phyloP scores from a whole-genome alignment of 2,113 vertebrate genomes.

The Variabilichromis moorii region DNA sequence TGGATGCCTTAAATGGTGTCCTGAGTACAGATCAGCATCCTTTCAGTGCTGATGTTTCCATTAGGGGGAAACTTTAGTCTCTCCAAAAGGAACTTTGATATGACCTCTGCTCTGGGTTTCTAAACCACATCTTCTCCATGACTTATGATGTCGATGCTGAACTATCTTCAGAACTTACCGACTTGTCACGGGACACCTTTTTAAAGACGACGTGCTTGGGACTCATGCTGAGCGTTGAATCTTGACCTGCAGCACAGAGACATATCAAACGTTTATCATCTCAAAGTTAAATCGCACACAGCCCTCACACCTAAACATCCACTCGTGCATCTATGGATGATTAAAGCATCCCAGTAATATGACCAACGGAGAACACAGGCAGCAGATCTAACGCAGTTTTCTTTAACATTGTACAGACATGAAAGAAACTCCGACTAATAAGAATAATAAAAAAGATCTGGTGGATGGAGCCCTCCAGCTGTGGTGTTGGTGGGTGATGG shows the following conservation, averaged over 20 bases:
- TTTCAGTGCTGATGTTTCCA: neutral
- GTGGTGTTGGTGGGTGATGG: accelerated
- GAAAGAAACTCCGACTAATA: neutral
- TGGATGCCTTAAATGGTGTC: neutral
- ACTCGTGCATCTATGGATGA: neutral
- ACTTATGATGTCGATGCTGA: neutral
- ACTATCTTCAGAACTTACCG: conserved; percentile 68
- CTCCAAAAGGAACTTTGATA: neutral
- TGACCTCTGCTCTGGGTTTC: neutral
- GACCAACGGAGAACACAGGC: neutral
- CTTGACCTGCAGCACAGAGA: neutral
- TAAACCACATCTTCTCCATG: neutral
- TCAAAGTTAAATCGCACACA: neutral
- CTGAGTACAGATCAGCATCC: neutral
- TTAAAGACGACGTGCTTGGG: conserved; percentile 79
- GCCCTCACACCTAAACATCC: neutral
- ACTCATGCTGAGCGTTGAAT: conserved; percentile 42
- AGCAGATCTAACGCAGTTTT: neutral
- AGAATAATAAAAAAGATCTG: neutral
- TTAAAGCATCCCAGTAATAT: neutral
- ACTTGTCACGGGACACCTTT: conserved; percentile 85
- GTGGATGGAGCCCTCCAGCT: neutral
- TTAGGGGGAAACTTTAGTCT: neutral
- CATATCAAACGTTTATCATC: neutral
- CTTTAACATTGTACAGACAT: neutral